These are phyloP conservation scores for Chelonus insularis DNA, from an alignment of 1,140 invertebrate species.

Conservation along the genomic window DNA sequence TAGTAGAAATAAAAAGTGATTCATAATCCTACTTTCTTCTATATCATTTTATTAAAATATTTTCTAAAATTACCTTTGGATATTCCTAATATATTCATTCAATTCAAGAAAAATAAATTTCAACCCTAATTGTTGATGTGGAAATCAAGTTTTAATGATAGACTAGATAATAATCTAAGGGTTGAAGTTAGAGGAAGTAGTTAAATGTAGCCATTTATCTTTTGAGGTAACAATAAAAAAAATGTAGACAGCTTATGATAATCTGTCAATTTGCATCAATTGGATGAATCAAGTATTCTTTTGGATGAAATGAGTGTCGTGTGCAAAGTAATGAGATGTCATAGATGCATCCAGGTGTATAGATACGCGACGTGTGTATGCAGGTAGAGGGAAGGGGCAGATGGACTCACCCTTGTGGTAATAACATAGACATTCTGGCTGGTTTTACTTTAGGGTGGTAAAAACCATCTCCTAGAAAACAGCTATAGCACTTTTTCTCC, in stretches of 20 bases:
- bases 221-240: conserved; percentile 8
- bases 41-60: too few relatives aligned
- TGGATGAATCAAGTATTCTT: background rate
- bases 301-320: background rate
- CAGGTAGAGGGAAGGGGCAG: conserved; percentile 12
- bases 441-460: conserved; percentile 9
- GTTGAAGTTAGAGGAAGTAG: too few relatives aligned
- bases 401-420: background rate
- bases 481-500: background rate
- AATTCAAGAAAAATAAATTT: too few relatives aligned
- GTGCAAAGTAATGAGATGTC: conserved; percentile 11
- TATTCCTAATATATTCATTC: too few relatives aligned
- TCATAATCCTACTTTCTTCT: too few relatives aligned
- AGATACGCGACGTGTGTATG: background rate
- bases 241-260: background rate
- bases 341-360: conserved; percentile 16
- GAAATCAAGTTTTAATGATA: too few relatives aligned
- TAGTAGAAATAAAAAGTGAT: too few relatives aligned
- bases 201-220: too few relatives aligned
- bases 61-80: too few relatives aligned
- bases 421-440: background rate
- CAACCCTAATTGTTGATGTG: too few relatives aligned
- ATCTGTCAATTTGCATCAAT: conserved; percentile 17
- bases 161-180: too few relatives aligned
- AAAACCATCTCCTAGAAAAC: background rate